Conservation (phyloP, 2,797 vertebrate species). For the Propithecus perrieri region DNA sequence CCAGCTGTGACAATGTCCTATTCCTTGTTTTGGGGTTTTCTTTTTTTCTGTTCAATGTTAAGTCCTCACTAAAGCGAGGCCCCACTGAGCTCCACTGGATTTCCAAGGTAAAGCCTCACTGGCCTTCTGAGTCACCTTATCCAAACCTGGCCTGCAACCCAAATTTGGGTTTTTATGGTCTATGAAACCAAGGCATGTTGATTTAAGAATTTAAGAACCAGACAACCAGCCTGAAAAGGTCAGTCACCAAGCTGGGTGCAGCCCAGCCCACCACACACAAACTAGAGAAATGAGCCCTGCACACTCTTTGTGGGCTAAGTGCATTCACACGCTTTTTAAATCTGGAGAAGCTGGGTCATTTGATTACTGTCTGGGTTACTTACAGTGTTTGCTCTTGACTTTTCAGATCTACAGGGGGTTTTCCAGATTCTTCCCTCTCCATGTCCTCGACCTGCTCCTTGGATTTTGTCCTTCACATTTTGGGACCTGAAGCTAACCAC, state of each 20-base stretch:
- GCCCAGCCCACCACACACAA: not conserved
- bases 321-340: not conserved
- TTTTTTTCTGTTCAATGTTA: not conserved
- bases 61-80: not conserved
- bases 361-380: not conserved
- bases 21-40: constrained; percentile 33
- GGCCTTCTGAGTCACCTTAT: not conserved
- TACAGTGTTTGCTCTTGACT: not conserved
- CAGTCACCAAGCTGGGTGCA: not conserved
- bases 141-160: not conserved
- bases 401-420: not conserved
- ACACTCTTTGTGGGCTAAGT: not conserved
- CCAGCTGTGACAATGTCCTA: constrained; percentile 79
- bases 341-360: not conserved
- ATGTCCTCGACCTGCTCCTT: not conserved
- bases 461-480: not conserved
- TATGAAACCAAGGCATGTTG: constrained; percentile 49
- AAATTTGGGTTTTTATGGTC: constrained; percentile 31
- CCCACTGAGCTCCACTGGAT: not conserved
- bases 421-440: not conserved
- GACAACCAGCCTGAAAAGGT: not conserved
- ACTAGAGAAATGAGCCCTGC: not conserved
- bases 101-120: not conserved
- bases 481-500: not conserved
- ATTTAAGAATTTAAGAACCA: constrained; percentile 33